These are phyloP conservation scores for Xenopus petersii DNA, from an alignment of 2,797 vertebrate genomes.

Conservation along the genomic window DNA sequence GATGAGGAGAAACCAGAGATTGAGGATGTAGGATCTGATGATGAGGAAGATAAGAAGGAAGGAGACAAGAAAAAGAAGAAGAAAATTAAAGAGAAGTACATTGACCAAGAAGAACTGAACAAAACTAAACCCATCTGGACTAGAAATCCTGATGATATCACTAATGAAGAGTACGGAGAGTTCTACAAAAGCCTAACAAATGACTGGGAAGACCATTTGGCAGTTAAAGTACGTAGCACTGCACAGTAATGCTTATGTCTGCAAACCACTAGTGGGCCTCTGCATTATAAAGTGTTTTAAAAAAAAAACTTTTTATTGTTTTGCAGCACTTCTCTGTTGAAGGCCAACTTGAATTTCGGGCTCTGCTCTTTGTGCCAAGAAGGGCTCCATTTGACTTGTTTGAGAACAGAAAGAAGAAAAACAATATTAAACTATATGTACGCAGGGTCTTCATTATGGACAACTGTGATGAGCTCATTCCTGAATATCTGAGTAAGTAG, in stretches of 20 bases:
- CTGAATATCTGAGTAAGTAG: constrained; percentile 93
- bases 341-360: constrained; percentile 88
- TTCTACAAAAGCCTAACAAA: constrained; percentile 95
- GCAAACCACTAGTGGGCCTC: too few species aligned
- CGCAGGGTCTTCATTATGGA: constrained; percentile 97
- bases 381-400: constrained; percentile 87
- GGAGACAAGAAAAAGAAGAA: constrained; percentile 85
- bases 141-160: constrained; percentile 90
- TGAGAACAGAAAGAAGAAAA: constrained; percentile 89
- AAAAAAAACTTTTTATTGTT: background rate
- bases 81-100: constrained; percentile 94
- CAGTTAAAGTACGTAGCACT: constrained; percentile 76
- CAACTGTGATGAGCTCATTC: constrained; percentile 94
- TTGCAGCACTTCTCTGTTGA: constrained; percentile 83
- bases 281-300: too few species aligned
- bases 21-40: constrained; percentile 86
- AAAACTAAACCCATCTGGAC: constrained; percentile 97
- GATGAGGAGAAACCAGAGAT: constrained; percentile 86
- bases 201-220: constrained; percentile 94
- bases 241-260: too few species aligned
- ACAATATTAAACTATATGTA: constrained; percentile 93
- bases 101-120: constrained; percentile 86
- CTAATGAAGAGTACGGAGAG: constrained; percentile 88
- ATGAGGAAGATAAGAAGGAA: constrained; percentile 82
- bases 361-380: constrained; percentile 83